Conservation (phyloP, 2,888 invertebrate genomes). For the Cartodere bifasciata region DNA sequence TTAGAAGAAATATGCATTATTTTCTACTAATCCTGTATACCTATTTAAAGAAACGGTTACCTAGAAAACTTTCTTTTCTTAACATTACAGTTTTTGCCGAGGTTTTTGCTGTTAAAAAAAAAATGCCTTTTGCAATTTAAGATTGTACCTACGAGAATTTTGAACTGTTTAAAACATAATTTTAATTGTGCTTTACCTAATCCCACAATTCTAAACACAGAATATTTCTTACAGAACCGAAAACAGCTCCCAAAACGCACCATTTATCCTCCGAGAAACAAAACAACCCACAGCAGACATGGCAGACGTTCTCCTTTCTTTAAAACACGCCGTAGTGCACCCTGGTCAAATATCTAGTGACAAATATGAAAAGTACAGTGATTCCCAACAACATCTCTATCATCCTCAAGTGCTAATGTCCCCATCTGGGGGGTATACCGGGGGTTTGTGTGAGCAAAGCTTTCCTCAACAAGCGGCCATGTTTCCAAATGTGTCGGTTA, state of each 20-base stretch:
- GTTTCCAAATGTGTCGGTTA: slow-evolving; percentile 91
- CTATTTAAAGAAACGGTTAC: no score
- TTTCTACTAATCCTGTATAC: no score
- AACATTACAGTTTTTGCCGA: no score
- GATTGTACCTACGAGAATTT: no score
- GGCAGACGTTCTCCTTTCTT: slow-evolving; percentile 76
- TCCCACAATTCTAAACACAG: no score
- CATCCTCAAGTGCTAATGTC: slow-evolving; percentile 49
- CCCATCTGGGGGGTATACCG: slow-evolving; percentile 36
- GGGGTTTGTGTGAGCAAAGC: slow-evolving; percentile 25
- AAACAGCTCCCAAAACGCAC: slow-evolving; percentile 3
- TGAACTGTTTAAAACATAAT: no score
- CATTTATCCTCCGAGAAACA: slow-evolving; percentile 17
- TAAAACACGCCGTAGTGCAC: slow-evolving; percentile 80
- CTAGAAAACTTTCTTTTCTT: no score
- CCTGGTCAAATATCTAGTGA: slow-evolving; percentile 42
- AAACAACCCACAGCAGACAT: slow-evolving; percentile 42
- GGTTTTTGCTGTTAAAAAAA: no score
- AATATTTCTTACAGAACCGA: no score
- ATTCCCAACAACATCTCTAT: slow-evolving; percentile 19
- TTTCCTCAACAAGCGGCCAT: slow-evolving; percentile 33
- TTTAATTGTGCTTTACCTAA: no score
- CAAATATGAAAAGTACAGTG: slow-evolving; percentile 19
- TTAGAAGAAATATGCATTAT: no score
- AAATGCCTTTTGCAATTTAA: no score